Conservation (phyloP, 35 echinoderm and acorn worm genomes). For the Ophioderma brevispina region DNA sequence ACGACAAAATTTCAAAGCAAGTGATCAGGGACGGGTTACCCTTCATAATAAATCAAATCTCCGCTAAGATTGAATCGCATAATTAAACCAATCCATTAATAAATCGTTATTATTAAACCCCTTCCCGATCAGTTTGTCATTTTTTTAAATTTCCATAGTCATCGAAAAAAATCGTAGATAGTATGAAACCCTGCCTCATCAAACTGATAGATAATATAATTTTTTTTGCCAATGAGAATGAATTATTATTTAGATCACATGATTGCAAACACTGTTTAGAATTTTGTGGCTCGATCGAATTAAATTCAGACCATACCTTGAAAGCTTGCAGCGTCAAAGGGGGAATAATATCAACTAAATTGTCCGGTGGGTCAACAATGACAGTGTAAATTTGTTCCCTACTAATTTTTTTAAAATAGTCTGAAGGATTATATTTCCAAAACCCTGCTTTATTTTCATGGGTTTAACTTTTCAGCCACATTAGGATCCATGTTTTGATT, state of each 20-base stretch:
- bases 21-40: background rate
- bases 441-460: background rate
- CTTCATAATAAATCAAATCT: background rate
- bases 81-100: background rate
- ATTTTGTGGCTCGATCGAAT: background rate
- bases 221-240: background rate
- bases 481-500: background rate
- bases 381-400: background rate
- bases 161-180: background rate
- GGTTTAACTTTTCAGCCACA: background rate
- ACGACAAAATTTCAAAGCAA: too few relatives aligned
- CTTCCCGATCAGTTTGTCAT: background rate
- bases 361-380: background rate
- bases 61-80: background rate
- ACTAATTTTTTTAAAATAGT: background rate
- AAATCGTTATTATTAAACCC: background rate
- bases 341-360: background rate
- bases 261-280: background rate
- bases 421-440: background rate
- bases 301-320: background rate
- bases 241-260: background rate
- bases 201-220: background rate
- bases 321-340: background rate
- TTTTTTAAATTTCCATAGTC: background rate
- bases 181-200: background rate